These are phyloP conservation scores for Anoura caudifer DNA, from an alignment of 2,113 vertebrate species.

Conservation along the genomic window DNA sequence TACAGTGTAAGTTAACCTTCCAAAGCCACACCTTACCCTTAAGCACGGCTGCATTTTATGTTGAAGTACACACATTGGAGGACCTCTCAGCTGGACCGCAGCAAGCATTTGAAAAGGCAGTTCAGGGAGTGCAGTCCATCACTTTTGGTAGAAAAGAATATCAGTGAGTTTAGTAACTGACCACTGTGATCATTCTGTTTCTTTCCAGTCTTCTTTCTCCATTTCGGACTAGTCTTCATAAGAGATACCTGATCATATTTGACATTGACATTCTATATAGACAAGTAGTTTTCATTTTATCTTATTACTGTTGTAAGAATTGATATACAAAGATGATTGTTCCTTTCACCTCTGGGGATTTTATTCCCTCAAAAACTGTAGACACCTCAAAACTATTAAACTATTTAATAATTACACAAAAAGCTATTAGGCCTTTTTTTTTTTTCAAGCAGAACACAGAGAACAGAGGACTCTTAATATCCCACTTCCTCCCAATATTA, in stretches of 20 bases:
- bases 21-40: not conserved
- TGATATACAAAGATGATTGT: not conserved
- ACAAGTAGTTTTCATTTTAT: conserved; percentile 2
- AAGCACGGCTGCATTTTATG: not conserved
- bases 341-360: not conserved
- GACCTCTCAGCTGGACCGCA: not conserved
- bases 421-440: not conserved
- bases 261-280: not conserved
- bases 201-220: not conserved
- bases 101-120: not conserved
- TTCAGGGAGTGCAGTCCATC: not conserved
- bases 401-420: conserved; percentile 3
- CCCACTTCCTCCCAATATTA: not conserved
- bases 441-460: not conserved
- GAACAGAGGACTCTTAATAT: not conserved
- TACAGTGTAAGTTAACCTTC: not conserved
- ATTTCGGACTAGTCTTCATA: not conserved
- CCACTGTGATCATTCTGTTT: not conserved
- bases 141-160: not conserved
- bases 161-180: not conserved
- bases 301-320: not conserved
- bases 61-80: not conserved
- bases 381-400: not conserved
- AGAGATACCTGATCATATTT: not conserved
- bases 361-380: not conserved